These are phyloP conservation scores for Drosophila lacteicornis DNA, from an alignment of 1,140 invertebrate genomes.

Conservation along the genomic window DNA sequence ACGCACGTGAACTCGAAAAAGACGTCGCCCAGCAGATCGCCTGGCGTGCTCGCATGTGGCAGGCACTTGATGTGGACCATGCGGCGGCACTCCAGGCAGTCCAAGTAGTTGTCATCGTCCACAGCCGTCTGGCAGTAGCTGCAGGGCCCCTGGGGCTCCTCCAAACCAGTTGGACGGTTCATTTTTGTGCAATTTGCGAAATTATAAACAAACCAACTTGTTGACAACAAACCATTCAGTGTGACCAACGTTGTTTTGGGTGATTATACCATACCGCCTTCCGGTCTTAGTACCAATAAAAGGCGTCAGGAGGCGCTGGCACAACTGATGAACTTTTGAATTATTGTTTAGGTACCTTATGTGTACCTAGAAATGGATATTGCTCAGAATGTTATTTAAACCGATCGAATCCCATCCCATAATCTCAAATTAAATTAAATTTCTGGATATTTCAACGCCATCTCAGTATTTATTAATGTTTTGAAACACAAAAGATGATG, in stretches of 20 bases:
- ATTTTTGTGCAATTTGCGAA: not conserved
- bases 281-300: not conserved
- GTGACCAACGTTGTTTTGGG: not conserved
- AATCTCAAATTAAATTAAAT: not conserved
- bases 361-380: too few relatives aligned
- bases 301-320: not conserved
- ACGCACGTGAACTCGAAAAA: constrained; percentile 91
- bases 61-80: constrained; percentile 89
- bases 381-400: too few relatives aligned
- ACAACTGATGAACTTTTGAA: not conserved
- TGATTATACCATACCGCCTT: not conserved
- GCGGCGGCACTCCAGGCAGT: constrained; percentile 86
- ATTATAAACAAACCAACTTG: not conserved
- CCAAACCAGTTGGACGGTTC: not conserved
- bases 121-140: constrained; percentile 48
- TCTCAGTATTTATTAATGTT: not conserved
- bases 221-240: not conserved
- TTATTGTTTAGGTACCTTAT: not conserved
- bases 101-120: constrained; percentile 76
- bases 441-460: not conserved
- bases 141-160: constrained; percentile 13
- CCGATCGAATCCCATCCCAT: too few relatives aligned
- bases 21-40: constrained; percentile 89
- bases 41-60: constrained; percentile 87
- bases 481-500: not conserved